Evolutionary conservation across 2,797 vertebrate genomes (phyloP).

Genomic region (Erpetoichthys calabaricus): DNA sequence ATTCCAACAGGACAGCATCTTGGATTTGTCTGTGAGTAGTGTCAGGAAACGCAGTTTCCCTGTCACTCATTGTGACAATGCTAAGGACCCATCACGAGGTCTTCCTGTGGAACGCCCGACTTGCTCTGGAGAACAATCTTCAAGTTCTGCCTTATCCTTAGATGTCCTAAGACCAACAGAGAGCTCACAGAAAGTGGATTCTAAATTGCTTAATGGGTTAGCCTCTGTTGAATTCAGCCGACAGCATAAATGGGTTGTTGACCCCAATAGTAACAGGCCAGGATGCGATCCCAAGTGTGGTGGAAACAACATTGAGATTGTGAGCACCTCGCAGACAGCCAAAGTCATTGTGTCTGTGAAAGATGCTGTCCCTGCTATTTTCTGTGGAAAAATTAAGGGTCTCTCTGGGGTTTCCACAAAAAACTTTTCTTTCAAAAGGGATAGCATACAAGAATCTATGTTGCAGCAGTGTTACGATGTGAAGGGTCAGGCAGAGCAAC

Average conservation of each 20-base stretch:
- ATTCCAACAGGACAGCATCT: conserved; percentile 62
- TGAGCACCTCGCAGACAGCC: conserved; percentile 78
- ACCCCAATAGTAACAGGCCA: conserved; percentile 38
- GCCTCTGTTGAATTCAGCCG: conserved; percentile 59
- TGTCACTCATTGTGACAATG: conserved; percentile 20
- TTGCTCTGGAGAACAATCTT: conserved; percentile 35
- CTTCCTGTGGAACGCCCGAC: conserved; percentile 23
- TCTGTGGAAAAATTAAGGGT: conserved; percentile 92
- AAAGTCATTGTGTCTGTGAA: conserved; percentile 95
- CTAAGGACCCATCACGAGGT: conserved; percentile 10
- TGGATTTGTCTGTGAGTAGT: conserved; percentile 72
- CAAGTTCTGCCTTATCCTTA: conserved; percentile 38
- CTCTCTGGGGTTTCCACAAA: conserved; percentile 92
- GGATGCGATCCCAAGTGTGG: conserved; percentile 36
- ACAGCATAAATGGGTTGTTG: conserved; percentile 73
- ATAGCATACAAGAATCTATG: conserved; percentile 61
- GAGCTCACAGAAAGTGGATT: conserved; percentile 47
- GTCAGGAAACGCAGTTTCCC: conserved; percentile 49
- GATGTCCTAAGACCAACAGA: conserved; percentile 35
- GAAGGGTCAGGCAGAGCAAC: conserved; percentile 56
- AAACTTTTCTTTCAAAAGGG: conserved; percentile 96
- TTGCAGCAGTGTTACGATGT: conserved; percentile 73
- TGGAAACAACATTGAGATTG: conserved; percentile 68
- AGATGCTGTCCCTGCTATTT: conserved; percentile 83
- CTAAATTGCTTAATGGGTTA: conserved; percentile 42